Evolutionary conservation across 2,888 invertebrate genomes (phyloP).

Genomic region (Notodonta ziczac): DNA sequence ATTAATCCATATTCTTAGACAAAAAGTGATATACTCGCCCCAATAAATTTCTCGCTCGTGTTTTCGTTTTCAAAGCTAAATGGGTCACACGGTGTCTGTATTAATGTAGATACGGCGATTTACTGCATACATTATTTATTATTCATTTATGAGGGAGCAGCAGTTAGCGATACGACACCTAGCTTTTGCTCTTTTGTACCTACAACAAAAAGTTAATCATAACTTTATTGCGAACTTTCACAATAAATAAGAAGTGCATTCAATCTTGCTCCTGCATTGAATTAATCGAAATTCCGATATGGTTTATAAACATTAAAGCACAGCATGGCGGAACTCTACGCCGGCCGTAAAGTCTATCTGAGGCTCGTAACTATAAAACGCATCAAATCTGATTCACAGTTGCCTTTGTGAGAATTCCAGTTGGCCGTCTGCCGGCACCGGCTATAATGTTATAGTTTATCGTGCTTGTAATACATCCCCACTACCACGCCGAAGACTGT

Average conservation of each 20-base stretch:
- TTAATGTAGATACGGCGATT: slow-evolving; percentile 23
- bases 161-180: neutral
- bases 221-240: neutral
- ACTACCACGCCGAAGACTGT: slow-evolving; percentile 54
- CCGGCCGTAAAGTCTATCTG: slow-evolving; percentile 65
- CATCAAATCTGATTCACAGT: slow-evolving; percentile 71
- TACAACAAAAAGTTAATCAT: neutral
- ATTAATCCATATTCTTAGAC: slow-evolving; percentile 54
- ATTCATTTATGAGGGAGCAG: slow-evolving; percentile 12
- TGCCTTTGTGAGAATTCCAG: slow-evolving; percentile 65
- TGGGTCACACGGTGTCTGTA: slow-evolving; percentile 25
- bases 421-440: slow-evolving; percentile 57
- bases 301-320: slow-evolving; percentile 49
- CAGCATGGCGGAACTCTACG: slow-evolving; percentile 51
- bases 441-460: slow-evolving; percentile 67
- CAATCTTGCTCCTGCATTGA: slow-evolving; percentile 28
- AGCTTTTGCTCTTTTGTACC: neutral
- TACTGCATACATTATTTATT: slow-evolving; percentile 25
- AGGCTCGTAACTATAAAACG: slow-evolving; percentile 70
- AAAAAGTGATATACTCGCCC: slow-evolving; percentile 44
- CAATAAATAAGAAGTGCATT: slow-evolving; percentile 19
- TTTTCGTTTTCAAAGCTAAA: slow-evolving; percentile 30
- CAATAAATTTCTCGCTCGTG: slow-evolving; percentile 41
- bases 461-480: slow-evolving; percentile 66
- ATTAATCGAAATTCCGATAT: slow-evolving; percentile 47